Base-by-base conservation (phyloP, 2,888 invertebrate genomes). In the Eumacrocentrus americanus region DNA sequence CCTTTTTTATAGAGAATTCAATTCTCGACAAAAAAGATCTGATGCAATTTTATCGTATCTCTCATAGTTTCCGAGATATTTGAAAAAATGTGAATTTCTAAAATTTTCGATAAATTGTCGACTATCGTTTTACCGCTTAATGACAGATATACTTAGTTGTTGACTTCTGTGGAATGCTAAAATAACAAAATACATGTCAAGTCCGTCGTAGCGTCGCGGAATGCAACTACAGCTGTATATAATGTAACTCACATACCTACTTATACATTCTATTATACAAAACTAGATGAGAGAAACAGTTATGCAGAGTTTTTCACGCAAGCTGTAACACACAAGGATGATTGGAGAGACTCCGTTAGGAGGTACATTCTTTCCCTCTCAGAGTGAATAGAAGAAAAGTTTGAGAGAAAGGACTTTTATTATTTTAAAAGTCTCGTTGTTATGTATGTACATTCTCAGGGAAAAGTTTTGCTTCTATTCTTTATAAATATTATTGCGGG, bases 121-220 rank as follows among this genome's bases (percentile, higher is more conserved):
- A 6, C 9, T 29, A 6, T 29, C 9, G 4, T 29, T 29, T 29
- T 29, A 9, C 9, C 5, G 29, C 5, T 29, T 29, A 29, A 29
- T 6, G 9, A 29, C 4, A 29, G 29, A 16, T 40, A 40, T 3
- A 3, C 14, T 44, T 20, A 20, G n/a, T 44, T 11, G 58, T 44
- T 62, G 58, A 66, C 64, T 63, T 63, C 62, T 66, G 62, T 69
- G 71, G 72, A 75, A 73, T 75, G 70, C 71, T 71, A 44, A 74
- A 74, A 75, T 74, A 76, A 9, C n/a, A n/a, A 29, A 29, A 77
- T 74, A 76, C 75, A 73, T 74, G 76, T 77, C 76, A 75, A 74
- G 75, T 74, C 70, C 70, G 74, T 73, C 71, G 72, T 73, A 71
- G 71, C 72, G 73, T 72, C 71, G 69, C 65, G 72, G 75, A 75